These are phyloP conservation scores for Lycophotia porphyrea DNA, from an alignment of 2,888 invertebrate species.

Conservation along the genomic window DNA sequence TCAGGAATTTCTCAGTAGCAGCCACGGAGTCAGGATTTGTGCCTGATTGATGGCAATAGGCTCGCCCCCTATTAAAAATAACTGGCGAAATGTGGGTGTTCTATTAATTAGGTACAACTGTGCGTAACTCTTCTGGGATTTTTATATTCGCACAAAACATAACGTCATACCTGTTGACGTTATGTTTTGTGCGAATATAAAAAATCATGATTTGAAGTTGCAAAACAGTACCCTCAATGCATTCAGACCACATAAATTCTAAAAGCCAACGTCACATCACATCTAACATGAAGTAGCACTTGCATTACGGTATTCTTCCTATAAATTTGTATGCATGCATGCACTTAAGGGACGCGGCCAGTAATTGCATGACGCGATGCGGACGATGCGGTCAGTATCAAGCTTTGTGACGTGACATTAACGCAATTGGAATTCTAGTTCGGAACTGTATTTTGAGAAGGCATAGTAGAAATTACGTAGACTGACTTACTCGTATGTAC, in stretches of 20 bases:
- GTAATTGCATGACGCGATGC: slow-evolving; percentile 51
- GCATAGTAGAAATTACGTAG: not conserved
- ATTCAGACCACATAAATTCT: slow-evolving; percentile 1
- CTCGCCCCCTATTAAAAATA: no score
- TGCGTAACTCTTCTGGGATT: no score
- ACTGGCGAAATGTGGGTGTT: no score
- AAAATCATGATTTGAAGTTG: not conserved
- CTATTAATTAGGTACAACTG: no score
- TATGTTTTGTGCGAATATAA: no score
- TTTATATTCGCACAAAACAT: no score
- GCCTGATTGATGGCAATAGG: no score
- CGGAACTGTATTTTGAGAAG: slow-evolving; percentile 13
- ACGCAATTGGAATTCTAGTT: slow-evolving; percentile 52
- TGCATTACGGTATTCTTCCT: slow-evolving; percentile 12
- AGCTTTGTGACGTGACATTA: slow-evolving; percentile 54
- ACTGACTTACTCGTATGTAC: no score
- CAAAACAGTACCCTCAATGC: not conserved
- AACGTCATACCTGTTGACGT: no score
- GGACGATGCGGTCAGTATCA: slow-evolving; percentile 51
- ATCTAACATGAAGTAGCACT: slow-evolving; percentile 3
- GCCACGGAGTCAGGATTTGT: no score
- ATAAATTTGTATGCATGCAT: slow-evolving; percentile 35
- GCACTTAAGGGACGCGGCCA: slow-evolving; percentile 45
- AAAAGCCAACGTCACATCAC: slow-evolving; percentile 6
- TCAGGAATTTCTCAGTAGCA: no score